A percentile compares a stretch with the other conserved stretches of the same genome.
These are phyloP conservation scores for Agrypnia vestita DNA, from an alignment of 1,140 invertebrate species.

Conservation along the genomic window DNA sequence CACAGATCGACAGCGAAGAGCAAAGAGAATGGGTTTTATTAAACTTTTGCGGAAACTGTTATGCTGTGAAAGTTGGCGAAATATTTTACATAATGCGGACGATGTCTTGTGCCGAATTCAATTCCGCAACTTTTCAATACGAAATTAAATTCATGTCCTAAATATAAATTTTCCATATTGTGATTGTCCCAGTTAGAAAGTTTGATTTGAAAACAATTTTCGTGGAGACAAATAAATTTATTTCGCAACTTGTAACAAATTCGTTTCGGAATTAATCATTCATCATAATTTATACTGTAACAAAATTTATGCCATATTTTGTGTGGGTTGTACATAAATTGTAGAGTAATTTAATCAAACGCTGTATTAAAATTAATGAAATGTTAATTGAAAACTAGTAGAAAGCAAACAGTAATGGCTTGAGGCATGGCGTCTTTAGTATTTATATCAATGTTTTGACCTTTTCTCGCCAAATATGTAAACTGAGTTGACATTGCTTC, in stretches of 20 bases:
- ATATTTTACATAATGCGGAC: slow-evolving; percentile 37
- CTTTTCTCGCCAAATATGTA: too few relatives aligned
- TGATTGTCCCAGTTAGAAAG: slow-evolving; percentile 24
- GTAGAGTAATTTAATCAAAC: too few relatives aligned
- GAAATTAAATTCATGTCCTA: slow-evolving; percentile 35
- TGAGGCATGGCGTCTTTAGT: too few relatives aligned
- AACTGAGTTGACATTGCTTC: too few relatives aligned
- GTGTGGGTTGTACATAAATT: too few relatives aligned
- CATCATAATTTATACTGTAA: background rate
- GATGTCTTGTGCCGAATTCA: slow-evolving; percentile 4
- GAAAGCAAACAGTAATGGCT: too few relatives aligned
- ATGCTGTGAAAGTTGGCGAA: slow-evolving; percentile 6
- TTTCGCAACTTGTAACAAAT: background rate
- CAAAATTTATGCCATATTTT: background rate
- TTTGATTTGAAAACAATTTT: slow-evolving; percentile 33
- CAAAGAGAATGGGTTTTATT: background rate
- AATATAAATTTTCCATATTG: slow-evolving; percentile 37
- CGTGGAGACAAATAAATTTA: background rate
- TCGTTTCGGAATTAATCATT: background rate
- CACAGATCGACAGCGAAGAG: background rate
- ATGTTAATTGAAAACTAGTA: too few relatives aligned
- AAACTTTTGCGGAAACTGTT: slow-evolving; percentile 15
- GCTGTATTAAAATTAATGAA: too few relatives aligned
- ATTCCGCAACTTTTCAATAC: slow-evolving; percentile 16
- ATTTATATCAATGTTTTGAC: too few relatives aligned